Base-by-base conservation (phyloP, 2,888 invertebrate species). In the Busseola fusca region DNA sequence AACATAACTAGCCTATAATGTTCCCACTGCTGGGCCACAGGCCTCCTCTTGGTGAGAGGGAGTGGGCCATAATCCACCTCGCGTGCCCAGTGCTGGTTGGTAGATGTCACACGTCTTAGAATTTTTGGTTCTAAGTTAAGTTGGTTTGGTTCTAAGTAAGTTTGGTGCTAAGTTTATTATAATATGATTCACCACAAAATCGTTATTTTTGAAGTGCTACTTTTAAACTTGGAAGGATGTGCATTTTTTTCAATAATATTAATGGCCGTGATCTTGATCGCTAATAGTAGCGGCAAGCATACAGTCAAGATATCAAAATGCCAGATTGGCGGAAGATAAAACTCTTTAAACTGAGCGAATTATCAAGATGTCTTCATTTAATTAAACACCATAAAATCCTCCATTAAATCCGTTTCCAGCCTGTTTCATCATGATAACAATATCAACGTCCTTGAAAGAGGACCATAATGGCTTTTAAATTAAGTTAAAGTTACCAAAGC, bases 381-480 rank as follows among this genome's bases (percentile, higher is more conserved):
- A 42, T 34, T 62, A 63, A 3, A 1, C 0, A 69, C 54, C 37
- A 45, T 50, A 75, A 69, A 60, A 52, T 66, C 48, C 45, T 14
- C 16, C 1, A 56, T 63, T 25, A 68, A 63, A 54, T 50, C 25
- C 1, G 21, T 42, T 59, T 64, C 4, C 0, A n/a, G 10, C 14
- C 27, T 18, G 18, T 67, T 48, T 10, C 1, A 5, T 10, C 21
- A 30, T 48, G 25, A n/a, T 62, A 50, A 50, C 40, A 40, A 75
- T 48, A 21, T 40, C 16, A 30, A 65, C 0, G 50, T 25, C 72
- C 77, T 76, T 76, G 81, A 48, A 54, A 64, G 12, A 62, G 30
- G 14, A 37, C 16, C 25, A 5, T 63, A 68, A 66, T 60, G 1
- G 52, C n/a, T 62, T 57, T 34, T 37, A 37, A 56, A 65, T 64